Conservation (phyloP, 1,140 invertebrate genomes). For the Nymphalis io region DNA sequence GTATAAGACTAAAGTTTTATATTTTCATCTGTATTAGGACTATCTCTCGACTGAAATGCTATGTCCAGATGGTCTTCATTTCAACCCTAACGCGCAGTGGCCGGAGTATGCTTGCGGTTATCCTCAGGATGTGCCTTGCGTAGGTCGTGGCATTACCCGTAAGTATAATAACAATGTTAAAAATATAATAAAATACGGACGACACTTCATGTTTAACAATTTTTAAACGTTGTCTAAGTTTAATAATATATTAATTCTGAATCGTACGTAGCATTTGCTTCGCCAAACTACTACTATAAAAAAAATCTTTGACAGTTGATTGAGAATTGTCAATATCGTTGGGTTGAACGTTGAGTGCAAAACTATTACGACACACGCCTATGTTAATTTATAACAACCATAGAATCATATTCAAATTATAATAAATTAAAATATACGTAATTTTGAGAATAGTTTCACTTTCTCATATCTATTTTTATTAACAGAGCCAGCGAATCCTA, state of each 20-base stretch:
- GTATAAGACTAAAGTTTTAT: not conserved
- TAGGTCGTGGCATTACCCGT: constrained; percentile 84
- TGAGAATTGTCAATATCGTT: too few species aligned
- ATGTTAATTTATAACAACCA: too few species aligned
- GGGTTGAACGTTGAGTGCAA: too few species aligned
- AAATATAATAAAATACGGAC: too few species aligned
- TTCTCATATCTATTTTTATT: constrained; percentile 14
- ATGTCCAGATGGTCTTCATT: constrained; percentile 91
- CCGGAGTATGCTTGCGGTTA: constrained; percentile 90
- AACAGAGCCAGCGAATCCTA: constrained; percentile 80
- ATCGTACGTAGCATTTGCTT: too few species aligned
- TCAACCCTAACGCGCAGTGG: constrained; percentile 84
- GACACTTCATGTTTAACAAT: not conserved
- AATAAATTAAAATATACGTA: too few species aligned
- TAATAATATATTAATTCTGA: not conserved
- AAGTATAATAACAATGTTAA: constrained; percentile 65
- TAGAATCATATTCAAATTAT: too few species aligned
- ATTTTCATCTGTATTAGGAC: constrained; percentile 38
- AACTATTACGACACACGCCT: too few species aligned
- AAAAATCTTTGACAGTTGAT: too few species aligned
- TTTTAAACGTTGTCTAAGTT: not conserved
- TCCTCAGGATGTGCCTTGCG: constrained; percentile 89
- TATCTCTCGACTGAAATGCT: constrained; percentile 40
- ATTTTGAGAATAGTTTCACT: not conserved
- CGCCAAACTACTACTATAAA: not conserved